Base-by-base conservation (phyloP, 2,797 vertebrate genomes). In the Megaceryle alcyon region DNA sequence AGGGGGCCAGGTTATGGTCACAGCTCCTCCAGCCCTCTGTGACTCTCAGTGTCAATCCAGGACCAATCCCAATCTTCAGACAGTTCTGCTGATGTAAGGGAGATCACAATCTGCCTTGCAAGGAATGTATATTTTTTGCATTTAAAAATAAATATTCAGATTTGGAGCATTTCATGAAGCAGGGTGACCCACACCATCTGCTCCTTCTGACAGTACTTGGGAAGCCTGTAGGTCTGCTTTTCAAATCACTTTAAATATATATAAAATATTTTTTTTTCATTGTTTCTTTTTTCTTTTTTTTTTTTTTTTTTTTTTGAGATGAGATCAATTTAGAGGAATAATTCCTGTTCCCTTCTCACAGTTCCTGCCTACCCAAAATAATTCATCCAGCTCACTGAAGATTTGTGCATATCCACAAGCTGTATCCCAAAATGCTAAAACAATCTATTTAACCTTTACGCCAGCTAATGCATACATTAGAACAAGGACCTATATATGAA, bases 371-470 rank as follows among this genome's bases (percentile, higher is more conserved):
- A 54, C 63, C 73, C 66, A 64, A 61, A 96, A 96, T 96, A 95
- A 95, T 75, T 97, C 95, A 95, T 72, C 82, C 71, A 78, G 78
- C 82, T 94, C 94, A 51, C 4, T 82, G 84, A 91, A 87, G 79
- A 85, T 89, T 95, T 95, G 95, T 96, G 82, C 93, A 61, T 82
- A 88, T 17, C 89, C 69, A 94, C 84, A 82, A 64, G 85, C 91
- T 95, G 94, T 96, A 96, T 96, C 95, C 95, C 86, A 79, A 97
- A 97, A 97, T 96, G 97, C 96, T 98, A 97, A 98, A 97, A 97
- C 92, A 97, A 98, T 97, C 97, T 97, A 96, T 97, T 98, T 98
- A 98, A 98, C 97, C 97, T 98, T 98, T 98, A 96, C 33, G 79
- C 97, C 79, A 92, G 86, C 97, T 98, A 97, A 98, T 97, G 97